A percentile compares a stretch with the other conserved stretches of the same genome.
Conservation (phyloP, 2,797 vertebrate species). For the Arremon brunneinucha region DNA sequence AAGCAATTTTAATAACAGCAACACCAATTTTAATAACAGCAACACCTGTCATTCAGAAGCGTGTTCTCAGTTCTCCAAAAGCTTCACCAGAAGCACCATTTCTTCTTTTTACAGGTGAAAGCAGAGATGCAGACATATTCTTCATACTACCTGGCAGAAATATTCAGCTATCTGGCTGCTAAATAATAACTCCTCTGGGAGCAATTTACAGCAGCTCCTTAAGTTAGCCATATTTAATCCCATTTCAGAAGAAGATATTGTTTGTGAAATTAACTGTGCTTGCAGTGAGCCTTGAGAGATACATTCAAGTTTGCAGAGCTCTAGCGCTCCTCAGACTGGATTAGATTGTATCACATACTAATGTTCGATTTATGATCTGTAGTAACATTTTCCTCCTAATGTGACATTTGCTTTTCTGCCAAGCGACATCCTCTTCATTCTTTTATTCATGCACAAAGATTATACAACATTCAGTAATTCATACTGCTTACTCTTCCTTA, state of each 20-base stretch:
- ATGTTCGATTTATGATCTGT: not conserved
- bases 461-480: not conserved
- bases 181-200: not conserved
- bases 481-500: not conserved
- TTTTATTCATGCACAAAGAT: not conserved
- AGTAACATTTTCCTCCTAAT: conserved; percentile 5
- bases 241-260: not conserved
- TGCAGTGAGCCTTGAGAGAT: not conserved
- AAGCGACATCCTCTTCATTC: not conserved
- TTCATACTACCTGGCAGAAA: not conserved
- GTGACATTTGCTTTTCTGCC: not conserved
- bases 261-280: not conserved
- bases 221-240: conserved; percentile 5
- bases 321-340: not conserved
- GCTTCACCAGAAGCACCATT: not conserved
- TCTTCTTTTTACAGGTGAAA: not conserved
- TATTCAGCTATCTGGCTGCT: not conserved
- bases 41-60: not conserved
- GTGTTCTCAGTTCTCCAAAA: not conserved
- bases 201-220: not conserved
- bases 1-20: not conserved
- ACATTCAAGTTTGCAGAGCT: fast-evolving
- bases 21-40: not conserved
- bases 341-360: not conserved
- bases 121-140: not conserved